Percentiles rank a stretch among this genome's conserved stretches.
phyloP scores from a whole-genome alignment of 2,888 invertebrate species.

The Coleophora deauratella region DNA sequence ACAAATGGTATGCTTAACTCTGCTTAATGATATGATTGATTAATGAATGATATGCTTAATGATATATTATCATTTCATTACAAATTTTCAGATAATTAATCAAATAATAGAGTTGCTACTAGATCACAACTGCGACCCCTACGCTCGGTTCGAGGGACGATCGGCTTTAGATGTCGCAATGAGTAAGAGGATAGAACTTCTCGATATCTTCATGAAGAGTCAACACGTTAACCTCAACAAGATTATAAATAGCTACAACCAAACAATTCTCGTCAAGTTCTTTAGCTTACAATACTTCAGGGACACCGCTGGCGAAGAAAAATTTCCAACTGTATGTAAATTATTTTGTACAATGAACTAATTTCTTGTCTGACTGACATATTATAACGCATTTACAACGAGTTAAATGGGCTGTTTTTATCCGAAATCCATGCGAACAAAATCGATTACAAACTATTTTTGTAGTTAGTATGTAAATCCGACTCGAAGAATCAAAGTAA shows the following conservation, averaged over 20 bases:
- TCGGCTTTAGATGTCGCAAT: slow-evolving; percentile 45
- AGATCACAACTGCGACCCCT: slow-evolving; percentile 37
- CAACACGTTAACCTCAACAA: slow-evolving; percentile 42
- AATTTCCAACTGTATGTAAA: slow-evolving; percentile 36
- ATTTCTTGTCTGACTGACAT: too few species aligned
- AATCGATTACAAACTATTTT: too few species aligned
- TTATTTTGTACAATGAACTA: background rate
- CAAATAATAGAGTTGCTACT: slow-evolving; percentile 42
- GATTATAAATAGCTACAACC: slow-evolving; percentile 41
- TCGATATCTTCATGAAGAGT: slow-evolving; percentile 43
- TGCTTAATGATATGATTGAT: too few species aligned
- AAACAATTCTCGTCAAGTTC: slow-evolving; percentile 48
- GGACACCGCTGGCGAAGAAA: slow-evolving; percentile 25
- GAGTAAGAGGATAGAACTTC: slow-evolving; percentile 28
- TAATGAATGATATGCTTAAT: too few species aligned
- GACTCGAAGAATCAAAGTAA: too few species aligned
- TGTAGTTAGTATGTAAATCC: too few species aligned
- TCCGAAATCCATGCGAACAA: too few species aligned
- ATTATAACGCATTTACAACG: too few species aligned
- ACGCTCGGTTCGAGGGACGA: slow-evolving; percentile 35
- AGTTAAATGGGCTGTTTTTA: too few species aligned
- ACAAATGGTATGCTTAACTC: too few species aligned
- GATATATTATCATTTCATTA: slow-evolving; percentile 1
- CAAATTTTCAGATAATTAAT: slow-evolving; percentile 28
- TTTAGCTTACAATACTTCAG: slow-evolving; percentile 40